Base-by-base conservation (phyloP, 2,797 vertebrate genomes). In the Cryptoblepharus egeriae region DNA sequence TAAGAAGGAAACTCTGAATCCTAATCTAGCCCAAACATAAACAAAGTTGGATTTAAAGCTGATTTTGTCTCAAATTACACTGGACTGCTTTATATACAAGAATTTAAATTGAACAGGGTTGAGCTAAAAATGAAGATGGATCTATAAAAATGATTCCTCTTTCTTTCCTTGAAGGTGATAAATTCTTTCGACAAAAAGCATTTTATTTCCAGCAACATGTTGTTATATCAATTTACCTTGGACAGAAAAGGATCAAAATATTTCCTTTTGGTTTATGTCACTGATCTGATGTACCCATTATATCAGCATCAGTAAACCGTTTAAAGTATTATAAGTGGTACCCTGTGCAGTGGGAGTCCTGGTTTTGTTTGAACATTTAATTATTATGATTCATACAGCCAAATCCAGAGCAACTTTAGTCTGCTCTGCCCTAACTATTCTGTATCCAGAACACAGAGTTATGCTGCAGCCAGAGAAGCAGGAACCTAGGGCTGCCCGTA, bases 171-270 rank as follows among this genome's bases (percentile, higher is more conserved):
- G 26, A 24, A 69, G 24, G 32, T 76, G 1, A 49, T 8, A 6
- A 84, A 64, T 49, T 52, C 82, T 87, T 81, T 37, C 64, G 20
- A 18, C 76, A 18, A 55, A 1, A 87, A 85, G 15, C n/a, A 37
- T 0, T 5, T 16, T 28, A 4, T 39, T 79, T 87, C 9, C 57
- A 80, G 39, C 49, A 3, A 24, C 0, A 32, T 24, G 16, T 3
- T 68, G 35, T 63, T 35, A 0, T 81, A 39, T 52, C 28, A 6
- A n/a, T 63, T 28, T 74, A 26, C 0, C 35, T 77, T 26, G 12
- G 16, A 5, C 32, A 30, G n/a, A 45, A 24, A 3, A 5, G 20
- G 52, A 13, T 20, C n/a, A n/a, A 72, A 49, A 39, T 16, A 28
- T 64, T 52, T 74, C 65, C 22, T 16, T 39, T 68, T 68, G 35